Conservation (phyloP, 2,888 invertebrate species). For the Brenthis hecate region DNA sequence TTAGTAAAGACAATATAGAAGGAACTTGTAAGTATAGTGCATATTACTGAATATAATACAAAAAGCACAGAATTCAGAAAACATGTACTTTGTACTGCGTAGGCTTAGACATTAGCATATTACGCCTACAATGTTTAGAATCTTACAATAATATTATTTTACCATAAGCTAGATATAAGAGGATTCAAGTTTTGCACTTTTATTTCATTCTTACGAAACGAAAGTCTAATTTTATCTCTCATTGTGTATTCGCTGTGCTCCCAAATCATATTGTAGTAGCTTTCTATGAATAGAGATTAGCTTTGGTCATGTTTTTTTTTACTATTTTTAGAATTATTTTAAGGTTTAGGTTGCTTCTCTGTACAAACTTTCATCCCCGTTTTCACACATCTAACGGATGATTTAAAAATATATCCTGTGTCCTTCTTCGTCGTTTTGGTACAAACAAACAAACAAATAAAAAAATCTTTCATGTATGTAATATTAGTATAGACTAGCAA, state of each 20-base stretch:
- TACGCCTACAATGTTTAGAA: constrained; percentile 20
- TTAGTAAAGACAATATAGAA: too few species aligned
- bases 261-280: constrained; percentile 64
- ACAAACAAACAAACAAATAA: too few species aligned
- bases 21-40: too few species aligned
- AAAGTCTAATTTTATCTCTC: constrained; percentile 63
- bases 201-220: constrained; percentile 56
- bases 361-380: too few species aligned
- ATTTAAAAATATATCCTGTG: too few species aligned
- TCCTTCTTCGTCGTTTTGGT: too few species aligned
- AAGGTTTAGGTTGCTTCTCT: neutral
- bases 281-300: constrained; percentile 40
- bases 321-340: constrained; percentile 21
- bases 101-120: constrained; percentile 13
- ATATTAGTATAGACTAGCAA: too few species aligned
- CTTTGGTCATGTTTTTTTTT: constrained; percentile 35
- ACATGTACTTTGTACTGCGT: constrained; percentile 7
- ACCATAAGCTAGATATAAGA: constrained; percentile 54
- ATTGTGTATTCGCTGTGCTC: constrained; percentile 63
- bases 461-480: too few species aligned
- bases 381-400: too few species aligned
- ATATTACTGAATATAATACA: too few species aligned
- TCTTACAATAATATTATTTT: constrained; percentile 48
- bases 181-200: constrained; percentile 49
- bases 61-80: too few species aligned